phyloP scores from a whole-genome alignment of 2,888 invertebrate genomes.

The Limnephilus auricula region DNA sequence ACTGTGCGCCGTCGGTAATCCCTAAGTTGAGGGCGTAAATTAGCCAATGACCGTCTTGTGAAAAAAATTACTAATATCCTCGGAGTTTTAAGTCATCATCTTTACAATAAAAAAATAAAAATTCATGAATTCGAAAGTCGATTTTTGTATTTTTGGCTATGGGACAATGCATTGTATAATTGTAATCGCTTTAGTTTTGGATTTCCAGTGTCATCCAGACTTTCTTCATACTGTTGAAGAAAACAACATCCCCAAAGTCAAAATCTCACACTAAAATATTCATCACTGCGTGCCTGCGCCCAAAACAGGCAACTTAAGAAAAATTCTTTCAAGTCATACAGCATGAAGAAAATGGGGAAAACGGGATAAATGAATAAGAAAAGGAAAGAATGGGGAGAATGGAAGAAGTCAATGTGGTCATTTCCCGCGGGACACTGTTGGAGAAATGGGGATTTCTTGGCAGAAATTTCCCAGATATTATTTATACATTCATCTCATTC shows the following conservation, averaged over 20 bases:
- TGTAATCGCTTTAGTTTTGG: not conserved
- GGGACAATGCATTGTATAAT: too few relatives aligned
- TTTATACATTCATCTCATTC: constrained; percentile 50
- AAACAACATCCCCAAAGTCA: not conserved
- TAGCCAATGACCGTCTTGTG: too few relatives aligned
- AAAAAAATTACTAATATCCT: too few relatives aligned
- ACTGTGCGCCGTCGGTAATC: too few relatives aligned
- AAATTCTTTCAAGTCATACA: not conserved
- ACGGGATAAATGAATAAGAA: constrained; percentile 54
- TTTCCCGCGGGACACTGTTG: constrained; percentile 54
- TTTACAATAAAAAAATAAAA: too few relatives aligned
- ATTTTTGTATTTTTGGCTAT: too few relatives aligned
- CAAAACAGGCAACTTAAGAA: not conserved
- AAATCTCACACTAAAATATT: not conserved
- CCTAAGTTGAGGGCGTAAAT: too few relatives aligned
- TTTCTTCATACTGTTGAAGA: not conserved
- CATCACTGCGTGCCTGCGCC: not conserved
- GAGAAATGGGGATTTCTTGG: constrained; percentile 28
- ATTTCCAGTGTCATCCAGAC: not conserved
- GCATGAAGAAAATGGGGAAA: not conserved
- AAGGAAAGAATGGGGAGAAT: constrained; percentile 9
- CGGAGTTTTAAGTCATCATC: too few relatives aligned
- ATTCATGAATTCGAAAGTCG: too few relatives aligned
- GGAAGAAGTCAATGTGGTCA: constrained; percentile 57
- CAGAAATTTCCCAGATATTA: constrained; percentile 51